Base-by-base conservation (phyloP, 2,113 vertebrate genomes). In the Sphaerodactylus townsendi region DNA sequence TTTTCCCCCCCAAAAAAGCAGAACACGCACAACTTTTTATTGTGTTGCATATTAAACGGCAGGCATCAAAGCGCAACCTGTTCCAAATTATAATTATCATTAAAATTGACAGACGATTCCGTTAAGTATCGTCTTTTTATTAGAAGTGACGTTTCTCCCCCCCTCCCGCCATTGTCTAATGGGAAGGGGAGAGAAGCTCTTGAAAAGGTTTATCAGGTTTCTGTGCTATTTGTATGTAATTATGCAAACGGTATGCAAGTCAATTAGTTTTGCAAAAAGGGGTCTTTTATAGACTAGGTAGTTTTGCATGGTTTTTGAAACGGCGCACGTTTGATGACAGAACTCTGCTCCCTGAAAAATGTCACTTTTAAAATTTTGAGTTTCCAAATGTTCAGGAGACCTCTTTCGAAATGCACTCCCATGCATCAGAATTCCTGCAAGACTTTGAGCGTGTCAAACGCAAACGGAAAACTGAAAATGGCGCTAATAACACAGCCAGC, bases 371-470 rank as follows among this genome's bases (percentile, higher is more conserved):
- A 5, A 37, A 68, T 66, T 41, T 46, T 75, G 4, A 50, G 23
- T 19, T 65, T 50, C 44, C 21, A 89, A 81, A 88, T 3, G 10
- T n/a, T 87, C 30, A 10, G 79, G 8, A 25, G 21, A 33, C 11
- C 35, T 41, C 2, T 72, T 87, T 81, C 79, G 44, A 84, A 33
- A 68, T 79, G 2, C 2, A 3, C 66, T 66, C 10, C 1, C 23
- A 14, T 21, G 4, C 48, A 66, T 35, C 2, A 62, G 33, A 25
- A 85, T 86, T 88, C 79, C 53, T 81, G 82, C 30, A 15, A 77
- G 81, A 5, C 48, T 89, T 81, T 83, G 44, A 86, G 59, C 23
- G 56, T 35, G 83, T 30, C 4, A 74, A 90, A 71, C 53, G 2
- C 11, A 62, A 28, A 86, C 7, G 11, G 14, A 84, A 90, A 83